These are phyloP conservation scores for Mirounga angustirostris DNA, from an alignment of 2,113 vertebrate species.

Conservation along the genomic window DNA sequence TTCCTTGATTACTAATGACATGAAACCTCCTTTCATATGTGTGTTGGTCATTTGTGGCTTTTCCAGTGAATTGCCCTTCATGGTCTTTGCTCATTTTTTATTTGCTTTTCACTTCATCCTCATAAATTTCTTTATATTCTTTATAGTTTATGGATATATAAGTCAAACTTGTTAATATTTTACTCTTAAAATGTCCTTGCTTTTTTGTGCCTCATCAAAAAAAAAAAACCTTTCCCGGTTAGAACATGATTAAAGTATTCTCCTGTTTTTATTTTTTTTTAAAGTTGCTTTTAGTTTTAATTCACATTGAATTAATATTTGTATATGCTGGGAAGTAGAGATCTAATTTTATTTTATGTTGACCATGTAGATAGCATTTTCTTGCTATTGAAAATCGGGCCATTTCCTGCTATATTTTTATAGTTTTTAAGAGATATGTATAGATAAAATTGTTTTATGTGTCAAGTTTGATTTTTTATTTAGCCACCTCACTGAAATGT, in stretches of 20 bases:
- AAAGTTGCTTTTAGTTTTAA: no score
- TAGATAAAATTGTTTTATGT: not conserved
- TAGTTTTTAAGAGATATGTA: not conserved
- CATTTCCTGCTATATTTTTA: not conserved
- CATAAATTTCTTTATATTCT: not conserved
- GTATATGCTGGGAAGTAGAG: no score
- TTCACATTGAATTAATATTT: no score
- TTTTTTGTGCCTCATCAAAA: not conserved
- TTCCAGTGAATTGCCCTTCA: not conserved
- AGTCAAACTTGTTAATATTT: not conserved
- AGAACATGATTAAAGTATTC: not conserved
- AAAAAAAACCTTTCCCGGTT: not conserved
- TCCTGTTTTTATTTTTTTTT: not conserved
- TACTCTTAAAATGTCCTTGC: not conserved
- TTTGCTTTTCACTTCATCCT: not conserved
- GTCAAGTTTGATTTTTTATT: not conserved
- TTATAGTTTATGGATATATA: not conserved
- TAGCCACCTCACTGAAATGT: not conserved
- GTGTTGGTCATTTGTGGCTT: not conserved
- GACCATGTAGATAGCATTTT: not conserved
- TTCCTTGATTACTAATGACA: not conserved
- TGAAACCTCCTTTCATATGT: not conserved
- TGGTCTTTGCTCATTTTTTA: not conserved
- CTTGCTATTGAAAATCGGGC: not conserved
- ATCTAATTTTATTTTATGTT: not conserved